Percentiles rank a stretch among this genome's conserved stretches.
Conservation (phyloP, 2,888 invertebrate genomes). For the Andricus curvator region DNA sequence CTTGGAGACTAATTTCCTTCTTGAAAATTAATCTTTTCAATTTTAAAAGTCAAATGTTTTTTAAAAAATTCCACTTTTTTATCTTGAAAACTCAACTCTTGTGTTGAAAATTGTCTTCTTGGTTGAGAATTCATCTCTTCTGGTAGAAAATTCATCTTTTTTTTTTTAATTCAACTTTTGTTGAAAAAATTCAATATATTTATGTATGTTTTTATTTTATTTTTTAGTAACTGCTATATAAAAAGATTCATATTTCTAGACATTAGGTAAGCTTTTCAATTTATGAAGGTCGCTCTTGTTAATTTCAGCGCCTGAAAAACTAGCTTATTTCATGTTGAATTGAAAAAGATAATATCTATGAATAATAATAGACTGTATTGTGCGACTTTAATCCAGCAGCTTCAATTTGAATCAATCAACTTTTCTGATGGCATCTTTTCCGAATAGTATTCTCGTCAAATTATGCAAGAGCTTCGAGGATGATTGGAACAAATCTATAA, state of each 20-base stretch:
- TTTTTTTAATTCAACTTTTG: too few species aligned
- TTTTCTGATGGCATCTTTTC: slow-evolving; percentile 13
- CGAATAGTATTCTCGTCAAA: neutral
- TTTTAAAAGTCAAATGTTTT: too few species aligned
- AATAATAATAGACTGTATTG: neutral
- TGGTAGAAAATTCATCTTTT: too few species aligned
- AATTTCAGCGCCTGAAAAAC: neutral
- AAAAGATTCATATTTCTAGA: neutral
- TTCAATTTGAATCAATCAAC: slow-evolving; percentile 18
- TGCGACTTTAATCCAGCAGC: neutral
- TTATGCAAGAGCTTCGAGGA: neutral
- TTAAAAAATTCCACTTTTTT: too few species aligned
- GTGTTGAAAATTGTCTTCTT: too few species aligned
- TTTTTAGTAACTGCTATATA: neutral
- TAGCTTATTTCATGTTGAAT: neutral
- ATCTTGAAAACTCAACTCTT: too few species aligned
- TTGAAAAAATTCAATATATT: too few species aligned
- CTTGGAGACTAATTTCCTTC: too few species aligned
- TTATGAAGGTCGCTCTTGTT: neutral
- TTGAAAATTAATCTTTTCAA: too few species aligned
- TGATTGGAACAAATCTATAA: slow-evolving; percentile 15
- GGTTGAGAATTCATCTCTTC: too few species aligned
- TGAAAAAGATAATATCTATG: neutral
- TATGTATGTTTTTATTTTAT: neutral
- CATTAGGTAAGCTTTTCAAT: too few species aligned